These are phyloP conservation scores for Polydesmus complanatus DNA, from an alignment of 2,888 invertebrate genomes.

Conservation along the genomic window DNA sequence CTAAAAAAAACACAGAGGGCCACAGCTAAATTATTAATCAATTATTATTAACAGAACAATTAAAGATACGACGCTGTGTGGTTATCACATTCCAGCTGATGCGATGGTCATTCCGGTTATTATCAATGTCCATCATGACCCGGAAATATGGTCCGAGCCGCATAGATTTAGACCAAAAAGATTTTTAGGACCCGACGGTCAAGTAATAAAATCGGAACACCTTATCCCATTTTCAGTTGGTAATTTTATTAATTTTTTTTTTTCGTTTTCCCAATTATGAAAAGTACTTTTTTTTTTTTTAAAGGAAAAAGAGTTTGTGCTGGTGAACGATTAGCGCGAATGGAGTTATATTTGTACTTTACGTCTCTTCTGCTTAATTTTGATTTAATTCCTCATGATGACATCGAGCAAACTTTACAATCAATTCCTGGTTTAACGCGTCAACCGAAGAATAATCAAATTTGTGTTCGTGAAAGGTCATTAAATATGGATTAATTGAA, in stretches of 20 bases:
- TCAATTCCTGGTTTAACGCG: background rate
- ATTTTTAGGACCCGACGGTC: background rate
- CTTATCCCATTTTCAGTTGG: background rate
- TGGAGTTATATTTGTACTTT: background rate
- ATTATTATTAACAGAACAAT: background rate
- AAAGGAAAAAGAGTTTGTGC: background rate
- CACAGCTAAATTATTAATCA: background rate
- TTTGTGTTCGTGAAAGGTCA: background rate
- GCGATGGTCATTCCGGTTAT: background rate
- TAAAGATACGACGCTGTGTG: background rate
- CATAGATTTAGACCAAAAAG: background rate
- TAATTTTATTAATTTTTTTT: background rate
- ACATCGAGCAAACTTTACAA: background rate
- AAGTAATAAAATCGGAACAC: background rate
- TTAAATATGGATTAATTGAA: too few species aligned
- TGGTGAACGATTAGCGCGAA: background rate
- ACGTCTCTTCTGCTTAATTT: background rate
- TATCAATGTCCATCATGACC: background rate
- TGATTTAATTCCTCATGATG: background rate
- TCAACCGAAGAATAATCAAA: background rate
- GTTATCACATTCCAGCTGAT: background rate
- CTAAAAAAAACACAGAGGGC: background rate
- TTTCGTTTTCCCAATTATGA: too few species aligned
- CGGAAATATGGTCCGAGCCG: background rate
- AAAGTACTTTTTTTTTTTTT: too few species aligned